Evolutionary conservation across 2,113 vertebrate species (phyloP), one percentile per base, ranked within the genome.

Genomic region (Alexandromys fortis): DNA sequence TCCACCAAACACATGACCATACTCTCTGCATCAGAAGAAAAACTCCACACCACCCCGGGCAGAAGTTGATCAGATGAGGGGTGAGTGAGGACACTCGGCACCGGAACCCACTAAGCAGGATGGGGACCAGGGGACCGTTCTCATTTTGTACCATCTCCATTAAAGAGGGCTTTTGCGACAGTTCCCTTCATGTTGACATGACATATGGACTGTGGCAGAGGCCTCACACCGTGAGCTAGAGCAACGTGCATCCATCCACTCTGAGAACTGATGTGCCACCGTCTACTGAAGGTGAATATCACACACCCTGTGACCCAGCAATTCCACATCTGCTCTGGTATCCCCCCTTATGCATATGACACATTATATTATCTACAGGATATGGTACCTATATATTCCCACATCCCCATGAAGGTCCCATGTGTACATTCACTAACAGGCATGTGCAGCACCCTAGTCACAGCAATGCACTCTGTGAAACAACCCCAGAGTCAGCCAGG

Each of bases 371-470:
- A 76, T 30, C 52, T 49, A 68, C 12, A 75, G 35, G 17, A 67
- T 6, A 8, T 5, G 61, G 14, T 17, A 30, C 28, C 49, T 45
- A n/a, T 58, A 11, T 52, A 33, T 38, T 47, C 67, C 73, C 79
- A 77, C 1, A 7, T 22, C 38, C 42, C 47, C 35, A 6, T 3
- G n/a, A 52, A 68, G 82, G 81, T 13, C 0, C 0, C 1, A 7
- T 3, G 22, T 12, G 12, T 0, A 16, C 6, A n/a, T n/a, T 22
- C 68, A 70, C 58, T 58, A 70, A 42, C 6, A 91, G 61, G 21
- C 9, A 13, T 5, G 2, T 2, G 10, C 14, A 33, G 47, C 21
- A 35, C 49, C 28, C 83, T 1, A n/a, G 17, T 70, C 77, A 22
- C 1, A 17, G 35, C 89, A 76, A 30, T 10, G 10, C 2, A 42